phyloP scores from a whole-genome alignment of 2,797 vertebrate genomes.

The Ctenochaetus hawaiiensis region DNA sequence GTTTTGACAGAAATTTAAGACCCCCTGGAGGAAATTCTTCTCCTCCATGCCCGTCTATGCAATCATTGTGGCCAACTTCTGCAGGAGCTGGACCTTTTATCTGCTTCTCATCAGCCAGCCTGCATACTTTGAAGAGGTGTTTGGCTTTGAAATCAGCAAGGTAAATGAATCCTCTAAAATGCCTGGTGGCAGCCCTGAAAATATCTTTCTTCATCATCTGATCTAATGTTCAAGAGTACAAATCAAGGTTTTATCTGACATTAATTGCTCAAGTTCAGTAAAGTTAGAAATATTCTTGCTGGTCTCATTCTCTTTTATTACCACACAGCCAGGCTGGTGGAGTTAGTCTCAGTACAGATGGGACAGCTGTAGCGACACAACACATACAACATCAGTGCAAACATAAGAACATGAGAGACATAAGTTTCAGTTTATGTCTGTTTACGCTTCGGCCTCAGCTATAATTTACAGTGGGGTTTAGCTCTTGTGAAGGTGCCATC shows the following conservation, averaged over 20 bases:
- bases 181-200: not conserved
- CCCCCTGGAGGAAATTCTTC: conserved; percentile 93
- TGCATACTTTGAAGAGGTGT: conserved; percentile 95
- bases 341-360: too few species aligned
- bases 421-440: too few species aligned
- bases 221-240: not conserved
- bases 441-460: too few species aligned
- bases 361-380: too few species aligned
- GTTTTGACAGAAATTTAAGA: conserved; percentile 91
- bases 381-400: too few species aligned
- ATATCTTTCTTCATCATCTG: not conserved
- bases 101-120: conserved; percentile 95
- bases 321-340: too few species aligned
- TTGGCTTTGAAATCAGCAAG: conserved; percentile 96
- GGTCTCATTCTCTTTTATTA: too few species aligned
- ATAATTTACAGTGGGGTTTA: too few species aligned
- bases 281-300: not conserved
- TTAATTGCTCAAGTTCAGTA: not conserved
- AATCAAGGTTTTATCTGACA: not conserved
- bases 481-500: too few species aligned
- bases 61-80: conserved; percentile 97
- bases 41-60: conserved; percentile 96
- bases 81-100: conserved; percentile 96
- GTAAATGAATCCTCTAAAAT: conserved; percentile 62
- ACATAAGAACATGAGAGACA: too few species aligned